Conservation (phyloP, 2,797 vertebrate species). For the Xiphophorus birchmanni region DNA sequence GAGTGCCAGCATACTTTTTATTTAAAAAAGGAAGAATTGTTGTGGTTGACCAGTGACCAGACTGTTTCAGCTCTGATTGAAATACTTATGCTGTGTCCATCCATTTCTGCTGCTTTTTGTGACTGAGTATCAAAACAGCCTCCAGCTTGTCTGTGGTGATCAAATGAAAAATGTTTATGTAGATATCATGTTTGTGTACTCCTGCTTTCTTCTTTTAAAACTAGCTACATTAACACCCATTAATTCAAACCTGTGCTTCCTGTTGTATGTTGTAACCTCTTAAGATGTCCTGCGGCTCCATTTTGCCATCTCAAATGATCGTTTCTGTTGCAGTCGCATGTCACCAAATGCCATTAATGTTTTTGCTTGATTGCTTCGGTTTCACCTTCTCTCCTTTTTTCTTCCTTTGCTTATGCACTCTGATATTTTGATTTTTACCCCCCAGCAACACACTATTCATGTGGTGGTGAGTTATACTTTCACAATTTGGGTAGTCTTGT, state of each 20-base stretch:
- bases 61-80: constrained; percentile 3
- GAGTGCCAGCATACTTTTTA: background rate
- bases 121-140: background rate
- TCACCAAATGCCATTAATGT: constrained; percentile 67
- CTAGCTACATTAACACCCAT: constrained; percentile 9
- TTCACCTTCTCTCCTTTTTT: constrained; percentile 86
- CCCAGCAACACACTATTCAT: constrained; percentile 99
- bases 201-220: constrained; percentile 34
- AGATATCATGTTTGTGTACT: constrained; percentile 20
- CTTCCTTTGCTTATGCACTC: constrained; percentile 91
- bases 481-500: constrained; percentile 70
- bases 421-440: constrained; percentile 89
- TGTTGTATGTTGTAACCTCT: constrained; percentile 8
- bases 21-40: background rate
- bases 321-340: constrained; percentile 72
- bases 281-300: constrained; percentile 40
- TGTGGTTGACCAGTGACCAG: background rate
- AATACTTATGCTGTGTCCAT: constrained; percentile 7
- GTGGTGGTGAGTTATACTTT: constrained; percentile 97
- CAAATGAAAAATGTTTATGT: background rate
- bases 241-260: constrained; percentile 12
- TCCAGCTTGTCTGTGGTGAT: background rate
- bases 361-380: constrained; percentile 69
- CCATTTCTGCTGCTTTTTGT: background rate
- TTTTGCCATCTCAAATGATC: constrained; percentile 53